These are phyloP conservation scores for Peromyscus aztecus DNA, from an alignment of 2,797 vertebrate species.

Conservation along the genomic window DNA sequence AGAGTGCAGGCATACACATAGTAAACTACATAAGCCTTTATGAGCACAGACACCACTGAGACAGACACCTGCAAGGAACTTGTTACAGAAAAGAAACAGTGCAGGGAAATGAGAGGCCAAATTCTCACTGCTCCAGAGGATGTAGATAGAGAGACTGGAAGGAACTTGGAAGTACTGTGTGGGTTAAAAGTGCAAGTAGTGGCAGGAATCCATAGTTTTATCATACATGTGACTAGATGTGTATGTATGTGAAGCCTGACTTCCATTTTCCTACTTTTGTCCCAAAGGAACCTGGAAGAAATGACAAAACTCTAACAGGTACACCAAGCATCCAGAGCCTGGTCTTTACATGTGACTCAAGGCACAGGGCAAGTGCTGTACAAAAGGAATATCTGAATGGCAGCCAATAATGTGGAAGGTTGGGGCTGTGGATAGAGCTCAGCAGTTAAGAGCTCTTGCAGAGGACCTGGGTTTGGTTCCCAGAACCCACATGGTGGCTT, in stretches of 20 bases:
- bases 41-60: background rate
- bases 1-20: background rate
- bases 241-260: background rate
- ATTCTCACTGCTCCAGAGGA: background rate
- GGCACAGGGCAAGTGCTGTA: background rate
- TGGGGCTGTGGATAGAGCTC: background rate
- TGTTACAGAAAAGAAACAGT: background rate
- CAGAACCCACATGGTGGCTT: background rate
- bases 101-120: background rate
- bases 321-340: background rate
- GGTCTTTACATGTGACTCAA: conserved; percentile 37
- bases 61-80: background rate
- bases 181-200: background rate
- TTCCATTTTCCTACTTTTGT: background rate
- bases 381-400: background rate
- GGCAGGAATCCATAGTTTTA: background rate
- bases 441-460: background rate
- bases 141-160: background rate
- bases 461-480: background rate
- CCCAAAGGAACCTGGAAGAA: background rate
- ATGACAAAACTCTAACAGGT: background rate
- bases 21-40: background rate
- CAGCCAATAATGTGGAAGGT: background rate
- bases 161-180: background rate
- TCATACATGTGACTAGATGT: background rate